Evolutionary conservation across 2,888 invertebrate genomes (phyloP), one percentile per base, ranked within the genome.

Genomic region (Pardosa pseudoannulata): DNA sequence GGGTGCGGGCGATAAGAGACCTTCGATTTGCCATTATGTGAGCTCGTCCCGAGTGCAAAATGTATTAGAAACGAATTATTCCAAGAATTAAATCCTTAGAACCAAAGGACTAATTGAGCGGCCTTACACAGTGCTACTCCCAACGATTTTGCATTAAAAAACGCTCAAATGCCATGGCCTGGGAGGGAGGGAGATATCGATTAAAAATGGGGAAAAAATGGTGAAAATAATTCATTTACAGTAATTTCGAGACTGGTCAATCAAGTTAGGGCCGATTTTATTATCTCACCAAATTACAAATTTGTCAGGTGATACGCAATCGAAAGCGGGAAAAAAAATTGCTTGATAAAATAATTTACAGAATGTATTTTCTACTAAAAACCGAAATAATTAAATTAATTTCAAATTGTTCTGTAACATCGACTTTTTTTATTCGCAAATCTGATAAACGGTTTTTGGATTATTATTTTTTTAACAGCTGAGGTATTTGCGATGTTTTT

Each of bases 51-150:
- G 70, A 39, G 67, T 50, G 75, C 46, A 75, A 80, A 87, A 87
- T 86, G 75, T 87, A 87, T 87, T 87, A 80, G 86, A 87, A 87
- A 80, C 76, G 80, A 87, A 87, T 87, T 87, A 85, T 85, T 80
- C 65, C 75, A 76, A 76, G 67, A 80, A 75, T 80, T 76, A 79
- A 75, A 56, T 75, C 72, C 75, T 87, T 71, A 72, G 80, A 87
- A 65, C 62, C 67, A 78, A 67, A 74, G 80, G 50, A 64, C 75
- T 87, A 87, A 87, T 87, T 87, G 80, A 80, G 71, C 74, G 23
- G 23, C 85, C 56, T 71, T n/a, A n/a, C 39, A 72, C 72, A 83
- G 64, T 36, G 64, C 50, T 19, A 85, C 67, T 67, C 72, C 68
- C 50, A 86, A 86, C 79, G 85, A 79, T 79, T 79, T 73, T 62